These are phyloP conservation scores for Leucoptera coffeella DNA, from an alignment of 2,888 invertebrate genomes.

Conservation along the genomic window DNA sequence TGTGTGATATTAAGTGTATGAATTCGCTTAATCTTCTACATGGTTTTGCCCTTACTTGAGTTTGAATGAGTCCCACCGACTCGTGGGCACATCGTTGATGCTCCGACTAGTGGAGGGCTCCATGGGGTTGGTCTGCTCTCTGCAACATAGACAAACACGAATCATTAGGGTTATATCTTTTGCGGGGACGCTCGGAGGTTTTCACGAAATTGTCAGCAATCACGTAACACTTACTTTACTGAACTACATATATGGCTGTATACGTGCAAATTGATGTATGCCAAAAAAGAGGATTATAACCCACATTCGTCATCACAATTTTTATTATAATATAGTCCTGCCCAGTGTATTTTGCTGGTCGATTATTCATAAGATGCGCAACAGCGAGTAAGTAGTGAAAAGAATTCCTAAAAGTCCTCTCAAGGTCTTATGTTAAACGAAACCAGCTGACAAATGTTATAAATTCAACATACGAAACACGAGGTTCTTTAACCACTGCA, in stretches of 20 bases:
- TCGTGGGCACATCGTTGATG: conserved; percentile 8
- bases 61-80: conserved; percentile 21
- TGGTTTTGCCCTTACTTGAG: conserved; percentile 26
- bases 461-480: no score
- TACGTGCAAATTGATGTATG: no score
- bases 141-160: conserved; percentile 10
- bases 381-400: no score
- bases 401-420: no score
- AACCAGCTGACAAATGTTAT: no score
- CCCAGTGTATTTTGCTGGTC: no score
- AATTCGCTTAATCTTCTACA: no score
- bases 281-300: conserved; percentile 6
- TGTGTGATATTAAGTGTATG: no score
- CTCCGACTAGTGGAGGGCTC: conserved; percentile 39
- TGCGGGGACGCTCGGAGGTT: neutral
- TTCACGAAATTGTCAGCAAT: neutral
- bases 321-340: no score
- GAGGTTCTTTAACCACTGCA: no score
- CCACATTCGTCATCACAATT: conserved; percentile 5
- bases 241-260: neutral
- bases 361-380: no score
- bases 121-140: conserved; percentile 24
- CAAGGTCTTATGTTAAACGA: no score
- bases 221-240: neutral
- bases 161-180: neutral